Evolutionary conservation across 2,113 vertebrate genomes (phyloP).

Genomic region (Odontesthes bonariensis): DNA sequence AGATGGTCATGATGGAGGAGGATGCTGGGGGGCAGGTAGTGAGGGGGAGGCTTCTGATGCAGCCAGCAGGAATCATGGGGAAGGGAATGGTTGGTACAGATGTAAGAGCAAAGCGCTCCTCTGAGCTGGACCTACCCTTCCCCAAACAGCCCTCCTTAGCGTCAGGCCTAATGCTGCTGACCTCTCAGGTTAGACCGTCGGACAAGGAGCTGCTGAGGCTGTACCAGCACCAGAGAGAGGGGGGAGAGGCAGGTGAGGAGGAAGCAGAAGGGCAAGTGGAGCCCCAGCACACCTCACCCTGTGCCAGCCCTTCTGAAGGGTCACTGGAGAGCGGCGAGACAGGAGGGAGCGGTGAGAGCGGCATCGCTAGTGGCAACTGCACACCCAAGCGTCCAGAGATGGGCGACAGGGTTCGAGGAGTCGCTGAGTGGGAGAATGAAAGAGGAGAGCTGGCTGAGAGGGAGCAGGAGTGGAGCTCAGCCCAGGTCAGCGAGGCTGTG

Average conservation of each 20-base stretch:
- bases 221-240: constrained; percentile 90
- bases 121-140: constrained; percentile 65
- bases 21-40: constrained; percentile 71
- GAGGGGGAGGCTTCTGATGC: constrained; percentile 82
- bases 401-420: constrained; percentile 65
- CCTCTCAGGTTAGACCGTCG: constrained; percentile 75
- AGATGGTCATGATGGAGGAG: constrained; percentile 83
- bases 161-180: constrained; percentile 71
- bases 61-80: constrained; percentile 83
- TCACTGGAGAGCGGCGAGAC: constrained; percentile 93
- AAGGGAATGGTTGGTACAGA: constrained; percentile 83
- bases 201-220: constrained; percentile 89
- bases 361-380: constrained; percentile 86
- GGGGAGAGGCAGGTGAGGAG: constrained; percentile 83
- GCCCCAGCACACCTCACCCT: constrained; percentile 92
- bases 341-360: constrained; percentile 82
- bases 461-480: constrained; percentile 67
- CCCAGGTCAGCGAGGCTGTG: constrained; percentile 66
- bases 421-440: constrained; percentile 74
- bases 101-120: constrained; percentile 45
- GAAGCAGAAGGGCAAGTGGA: constrained; percentile 77
- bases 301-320: constrained; percentile 96
- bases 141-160: constrained; percentile 75
- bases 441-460: constrained; percentile 59
- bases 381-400: constrained; percentile 82